Evolutionary conservation across 2,113 vertebrate genomes (phyloP).

Genomic region (Ahaetulla prasina): DNA sequence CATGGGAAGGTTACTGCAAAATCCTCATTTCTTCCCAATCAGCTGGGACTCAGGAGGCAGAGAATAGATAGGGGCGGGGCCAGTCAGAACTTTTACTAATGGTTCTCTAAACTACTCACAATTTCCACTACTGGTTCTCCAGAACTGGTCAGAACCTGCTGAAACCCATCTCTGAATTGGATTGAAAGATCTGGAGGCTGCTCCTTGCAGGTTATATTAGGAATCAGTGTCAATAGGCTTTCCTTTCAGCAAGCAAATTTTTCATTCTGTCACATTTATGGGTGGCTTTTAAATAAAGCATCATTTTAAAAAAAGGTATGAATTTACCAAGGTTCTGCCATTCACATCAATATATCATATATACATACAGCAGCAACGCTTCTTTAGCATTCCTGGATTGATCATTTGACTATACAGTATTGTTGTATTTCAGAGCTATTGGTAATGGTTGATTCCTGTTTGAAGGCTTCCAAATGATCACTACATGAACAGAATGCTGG

Average conservation of each 20-base stretch:
- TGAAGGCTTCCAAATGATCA: background rate
- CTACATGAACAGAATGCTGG: background rate
- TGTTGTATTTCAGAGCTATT: background rate
- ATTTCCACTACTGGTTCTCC: too few species aligned
- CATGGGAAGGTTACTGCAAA: too few species aligned
- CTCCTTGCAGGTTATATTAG: background rate
- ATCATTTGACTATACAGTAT: background rate
- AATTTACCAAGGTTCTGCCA: background rate
- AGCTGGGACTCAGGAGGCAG: too few species aligned
- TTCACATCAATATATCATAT: background rate
- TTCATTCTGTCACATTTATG: background rate
- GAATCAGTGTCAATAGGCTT: background rate
- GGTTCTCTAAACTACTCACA: too few species aligned
- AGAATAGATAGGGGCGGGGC: too few species aligned
- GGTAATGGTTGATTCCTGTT: background rate
- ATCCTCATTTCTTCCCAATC: too few species aligned
- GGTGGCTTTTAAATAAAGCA: background rate
- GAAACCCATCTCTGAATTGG: too few species aligned
- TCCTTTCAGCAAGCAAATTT: background rate
- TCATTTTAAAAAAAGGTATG: background rate
- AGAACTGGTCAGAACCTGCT: too few species aligned
- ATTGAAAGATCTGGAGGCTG: background rate
- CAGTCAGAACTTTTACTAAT: too few species aligned
- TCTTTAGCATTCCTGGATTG: background rate
- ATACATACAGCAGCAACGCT: background rate